Evolutionary conservation across 2,888 invertebrate species (phyloP).

Genomic region (Homarus gammarus): DNA sequence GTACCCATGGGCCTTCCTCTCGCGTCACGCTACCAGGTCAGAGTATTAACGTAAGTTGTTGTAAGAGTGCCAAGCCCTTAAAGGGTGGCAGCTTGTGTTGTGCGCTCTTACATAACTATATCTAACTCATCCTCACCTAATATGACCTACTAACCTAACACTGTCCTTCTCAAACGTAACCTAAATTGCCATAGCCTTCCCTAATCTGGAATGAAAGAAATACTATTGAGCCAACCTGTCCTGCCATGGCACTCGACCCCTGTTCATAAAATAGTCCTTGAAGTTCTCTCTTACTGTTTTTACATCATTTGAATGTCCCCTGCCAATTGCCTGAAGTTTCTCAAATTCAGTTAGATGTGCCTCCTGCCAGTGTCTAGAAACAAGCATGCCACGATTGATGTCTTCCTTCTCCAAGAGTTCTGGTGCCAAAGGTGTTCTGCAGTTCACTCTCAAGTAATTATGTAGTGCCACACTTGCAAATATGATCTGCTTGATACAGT

Average conservation of each 20-base stretch:
- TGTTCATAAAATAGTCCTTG: neutral
- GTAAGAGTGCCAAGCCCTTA: no score
- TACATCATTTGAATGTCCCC: neutral
- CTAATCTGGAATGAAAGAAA: no score
- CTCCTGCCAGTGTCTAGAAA: no score
- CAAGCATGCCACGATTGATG: neutral
- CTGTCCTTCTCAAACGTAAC: no score
- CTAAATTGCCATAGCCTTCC: no score
- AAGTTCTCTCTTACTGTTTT: neutral
- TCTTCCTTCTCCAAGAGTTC: neutral
- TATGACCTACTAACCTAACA: no score
- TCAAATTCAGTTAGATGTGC: neutral
- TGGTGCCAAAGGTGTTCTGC: neutral
- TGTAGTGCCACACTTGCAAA: constrained; percentile 35
- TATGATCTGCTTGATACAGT: constrained; percentile 18
- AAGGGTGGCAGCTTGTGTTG: no score
- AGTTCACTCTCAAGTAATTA: constrained; percentile 29
- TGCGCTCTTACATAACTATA: no score
- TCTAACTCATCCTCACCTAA: no score
- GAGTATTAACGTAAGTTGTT: no score
- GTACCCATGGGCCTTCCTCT: no score
- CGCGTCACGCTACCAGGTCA: no score
- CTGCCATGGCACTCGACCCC: neutral
- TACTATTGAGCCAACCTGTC: neutral
- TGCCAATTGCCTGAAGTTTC: neutral